phyloP scores from a whole-genome alignment of 1,140 invertebrate species.

The Lerema accius region DNA sequence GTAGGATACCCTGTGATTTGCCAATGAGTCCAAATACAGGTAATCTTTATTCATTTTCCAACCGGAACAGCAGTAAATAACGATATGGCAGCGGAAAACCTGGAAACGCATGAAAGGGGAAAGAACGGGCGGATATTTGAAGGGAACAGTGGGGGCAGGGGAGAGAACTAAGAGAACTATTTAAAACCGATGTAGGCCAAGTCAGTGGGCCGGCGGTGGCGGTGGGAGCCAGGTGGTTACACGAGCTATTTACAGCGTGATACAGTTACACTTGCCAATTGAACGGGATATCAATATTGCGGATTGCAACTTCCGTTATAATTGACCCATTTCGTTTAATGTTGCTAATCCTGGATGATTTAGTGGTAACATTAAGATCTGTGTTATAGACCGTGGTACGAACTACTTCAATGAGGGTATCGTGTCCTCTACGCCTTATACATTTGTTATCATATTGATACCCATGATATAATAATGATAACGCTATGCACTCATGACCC shows the following conservation, averaged over 20 bases:
- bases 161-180: slow-evolving; percentile 54
- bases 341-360: background rate
- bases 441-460: too few species aligned
- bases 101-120: background rate
- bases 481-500: too few species aligned
- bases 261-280: slow-evolving; percentile 41
- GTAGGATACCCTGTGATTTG: too few species aligned
- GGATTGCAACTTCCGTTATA: slow-evolving; percentile 29
- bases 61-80: too few species aligned
- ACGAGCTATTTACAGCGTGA: slow-evolving; percentile 48
- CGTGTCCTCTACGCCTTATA: too few species aligned
- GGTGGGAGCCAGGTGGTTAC: slow-evolving; percentile 48
- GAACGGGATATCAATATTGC: slow-evolving; percentile 32
- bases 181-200: slow-evolving; percentile 63
- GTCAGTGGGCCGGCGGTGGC: slow-evolving; percentile 59
- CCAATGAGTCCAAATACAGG: too few species aligned
- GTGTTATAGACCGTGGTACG: background rate
- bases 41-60: too few species aligned
- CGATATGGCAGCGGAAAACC: background rate
- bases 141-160: background rate
- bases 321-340: slow-evolving; percentile 11
- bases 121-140: background rate
- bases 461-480: too few species aligned
- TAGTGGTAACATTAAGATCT: background rate
- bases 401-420: background rate